Conservation (phyloP, 2,113 vertebrate genomes). For the Notothenia rossii region DNA sequence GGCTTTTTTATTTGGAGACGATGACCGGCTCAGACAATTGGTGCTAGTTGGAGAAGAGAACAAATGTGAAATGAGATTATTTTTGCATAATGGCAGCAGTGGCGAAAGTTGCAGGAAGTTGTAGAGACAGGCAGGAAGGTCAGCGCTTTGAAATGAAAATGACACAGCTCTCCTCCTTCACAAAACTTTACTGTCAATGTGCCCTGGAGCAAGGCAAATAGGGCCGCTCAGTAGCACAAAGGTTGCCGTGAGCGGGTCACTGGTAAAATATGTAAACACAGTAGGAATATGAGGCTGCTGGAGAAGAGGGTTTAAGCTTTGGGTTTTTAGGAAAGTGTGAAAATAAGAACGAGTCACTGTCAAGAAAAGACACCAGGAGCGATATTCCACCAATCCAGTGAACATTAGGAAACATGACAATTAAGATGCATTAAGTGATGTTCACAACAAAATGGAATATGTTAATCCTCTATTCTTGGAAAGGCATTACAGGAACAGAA, state of each 20-base stretch:
- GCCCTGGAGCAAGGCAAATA: constrained; percentile 37
- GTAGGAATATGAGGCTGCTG: constrained; percentile 14
- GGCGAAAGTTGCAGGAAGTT: constrained; percentile 49
- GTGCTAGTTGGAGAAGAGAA: constrained; percentile 56
- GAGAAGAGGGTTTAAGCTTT: background rate
- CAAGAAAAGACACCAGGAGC: constrained; percentile 9
- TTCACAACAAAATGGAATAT: constrained; percentile 8
- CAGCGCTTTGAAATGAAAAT: constrained; percentile 46
- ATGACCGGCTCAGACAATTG: constrained; percentile 68
- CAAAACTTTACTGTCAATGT: constrained; percentile 18
- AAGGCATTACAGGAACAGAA: too few relatives aligned
- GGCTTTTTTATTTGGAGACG: constrained; percentile 59
- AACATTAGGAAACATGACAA: background rate
- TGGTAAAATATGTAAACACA: constrained; percentile 22
- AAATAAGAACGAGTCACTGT: constrained; percentile 34
- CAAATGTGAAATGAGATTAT: constrained; percentile 68
- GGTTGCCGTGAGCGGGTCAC: constrained; percentile 41
- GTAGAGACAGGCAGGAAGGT: constrained; percentile 65
- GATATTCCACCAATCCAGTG: background rate
- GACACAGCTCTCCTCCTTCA: constrained; percentile 30
- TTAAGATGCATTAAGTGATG: background rate
- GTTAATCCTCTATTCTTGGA: background rate
- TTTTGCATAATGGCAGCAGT: constrained; percentile 72
- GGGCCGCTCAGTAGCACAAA: background rate
- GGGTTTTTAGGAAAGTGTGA: constrained; percentile 12